These are phyloP conservation scores for Varroa destructor DNA, from an alignment of 1,140 invertebrate genomes.

Conservation along the genomic window DNA sequence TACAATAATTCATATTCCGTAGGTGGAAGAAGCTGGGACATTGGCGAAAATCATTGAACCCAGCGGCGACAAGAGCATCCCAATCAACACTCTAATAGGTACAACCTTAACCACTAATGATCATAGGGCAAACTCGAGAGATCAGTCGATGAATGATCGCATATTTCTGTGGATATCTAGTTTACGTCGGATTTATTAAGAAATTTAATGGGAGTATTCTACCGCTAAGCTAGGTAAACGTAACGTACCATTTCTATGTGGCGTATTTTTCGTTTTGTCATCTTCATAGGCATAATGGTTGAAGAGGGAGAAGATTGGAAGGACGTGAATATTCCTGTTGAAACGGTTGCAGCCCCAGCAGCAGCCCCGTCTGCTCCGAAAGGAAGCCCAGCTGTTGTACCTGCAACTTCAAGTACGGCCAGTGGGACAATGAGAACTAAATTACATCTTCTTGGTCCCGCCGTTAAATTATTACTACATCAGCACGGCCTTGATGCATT, in stretches of 20 bases:
- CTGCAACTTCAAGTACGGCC: conserved; percentile 33
- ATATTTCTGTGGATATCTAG: too few relatives aligned
- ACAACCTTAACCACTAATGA: neutral
- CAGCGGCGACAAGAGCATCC: conserved; percentile 13
- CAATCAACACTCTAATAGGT: conserved; percentile 31
- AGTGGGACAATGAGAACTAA: conserved; percentile 36
- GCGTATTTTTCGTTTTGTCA: neutral
- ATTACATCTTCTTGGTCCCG: conserved; percentile 46
- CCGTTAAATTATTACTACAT: conserved; percentile 49
- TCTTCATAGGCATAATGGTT: conserved; percentile 66
- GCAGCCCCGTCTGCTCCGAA: neutral
- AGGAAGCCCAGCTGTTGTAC: conserved; percentile 22
- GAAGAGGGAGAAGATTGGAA: conserved; percentile 59
- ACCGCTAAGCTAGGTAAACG: too few relatives aligned
- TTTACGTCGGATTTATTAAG: too few relatives aligned
- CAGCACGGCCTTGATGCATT: conserved; percentile 47
- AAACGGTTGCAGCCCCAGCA: conserved; percentile 18
- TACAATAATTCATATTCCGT: too few relatives aligned
- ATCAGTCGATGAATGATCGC: neutral
- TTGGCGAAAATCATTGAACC: conserved; percentile 49
- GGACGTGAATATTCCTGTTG: conserved; percentile 44
- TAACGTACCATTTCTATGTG: neutral
- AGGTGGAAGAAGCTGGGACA: conserved; percentile 47
- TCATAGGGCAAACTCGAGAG: neutral
- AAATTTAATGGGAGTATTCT: too few relatives aligned